Evolutionary conservation across 2,113 vertebrate genomes (phyloP).

Genomic region (Cololabis saira): DNA sequence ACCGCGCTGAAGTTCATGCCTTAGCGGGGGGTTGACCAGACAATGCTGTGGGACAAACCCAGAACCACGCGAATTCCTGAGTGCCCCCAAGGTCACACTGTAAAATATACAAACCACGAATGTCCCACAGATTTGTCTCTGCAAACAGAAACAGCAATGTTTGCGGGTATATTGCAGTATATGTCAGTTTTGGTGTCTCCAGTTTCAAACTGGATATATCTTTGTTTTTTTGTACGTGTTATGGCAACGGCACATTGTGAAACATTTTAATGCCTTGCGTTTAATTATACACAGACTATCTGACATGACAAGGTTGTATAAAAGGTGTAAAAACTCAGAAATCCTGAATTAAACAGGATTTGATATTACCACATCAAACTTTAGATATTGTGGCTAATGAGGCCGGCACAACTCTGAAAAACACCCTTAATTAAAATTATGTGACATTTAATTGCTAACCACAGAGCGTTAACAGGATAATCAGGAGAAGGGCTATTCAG

Average conservation of each 20-base stretch:
- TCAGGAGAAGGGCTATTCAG: constrained; percentile 12
- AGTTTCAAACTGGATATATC: constrained; percentile 30
- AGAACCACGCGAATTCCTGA: constrained; percentile 33
- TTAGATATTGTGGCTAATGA: background rate
- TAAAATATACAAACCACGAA: constrained; percentile 45
- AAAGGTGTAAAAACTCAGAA: constrained; percentile 12
- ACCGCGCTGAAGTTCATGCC: constrained; percentile 1
- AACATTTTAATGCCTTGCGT: constrained; percentile 27
- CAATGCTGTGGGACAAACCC: constrained; percentile 21
- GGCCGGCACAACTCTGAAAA: background rate
- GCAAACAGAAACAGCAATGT: constrained; percentile 43
- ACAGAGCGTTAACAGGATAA: constrained; percentile 24
- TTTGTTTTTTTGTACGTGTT: constrained; percentile 34
- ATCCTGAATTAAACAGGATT: constrained; percentile 24
- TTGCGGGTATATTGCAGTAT: constrained; percentile 38
- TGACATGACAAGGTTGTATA: constrained; percentile 11
- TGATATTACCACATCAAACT: no score
- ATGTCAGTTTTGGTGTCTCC: constrained; percentile 37
- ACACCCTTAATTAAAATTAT: background rate
- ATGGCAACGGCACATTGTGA: constrained; percentile 54
- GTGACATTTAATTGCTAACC: constrained; percentile 4
- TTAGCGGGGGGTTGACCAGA: constrained; percentile 18
- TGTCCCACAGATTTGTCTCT: constrained; percentile 24
- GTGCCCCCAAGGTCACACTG: constrained; percentile 23
- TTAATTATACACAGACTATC: background rate